Conservation (phyloP, 2,113 vertebrate species). For the Sinosuthora webbiana region DNA sequence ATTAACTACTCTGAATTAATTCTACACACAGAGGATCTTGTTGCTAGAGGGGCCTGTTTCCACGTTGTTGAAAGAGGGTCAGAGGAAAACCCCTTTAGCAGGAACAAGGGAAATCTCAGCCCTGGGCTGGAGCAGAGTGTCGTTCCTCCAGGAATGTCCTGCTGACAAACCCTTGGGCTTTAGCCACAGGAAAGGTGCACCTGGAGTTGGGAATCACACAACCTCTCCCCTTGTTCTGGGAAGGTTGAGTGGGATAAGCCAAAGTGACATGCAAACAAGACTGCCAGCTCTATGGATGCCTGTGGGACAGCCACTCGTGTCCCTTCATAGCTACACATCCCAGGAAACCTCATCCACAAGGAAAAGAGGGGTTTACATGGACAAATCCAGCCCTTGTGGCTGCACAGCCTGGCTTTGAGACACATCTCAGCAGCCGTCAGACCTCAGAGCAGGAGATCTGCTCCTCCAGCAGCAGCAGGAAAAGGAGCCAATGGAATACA, state of each 20-base stretch:
- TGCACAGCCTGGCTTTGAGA: background rate
- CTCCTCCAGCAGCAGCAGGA: background rate
- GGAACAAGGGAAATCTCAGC: background rate
- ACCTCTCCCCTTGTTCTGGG: background rate
- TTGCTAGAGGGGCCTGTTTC: background rate
- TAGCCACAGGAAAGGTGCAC: background rate
- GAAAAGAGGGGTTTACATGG: background rate
- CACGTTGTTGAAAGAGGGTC: background rate
- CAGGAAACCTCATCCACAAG: background rate
- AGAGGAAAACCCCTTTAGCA: background rate
- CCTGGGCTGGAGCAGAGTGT: fast-evolving
- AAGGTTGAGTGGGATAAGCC: background rate
- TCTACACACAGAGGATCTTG: background rate
- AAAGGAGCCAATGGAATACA: background rate
- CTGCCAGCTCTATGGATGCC: background rate
- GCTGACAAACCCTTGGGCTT: background rate
- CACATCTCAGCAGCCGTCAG: background rate
- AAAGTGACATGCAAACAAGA: background rate
- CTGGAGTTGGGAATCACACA: fast-evolving
- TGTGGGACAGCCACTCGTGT: fast-evolving
- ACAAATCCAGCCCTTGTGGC: fast-evolving
- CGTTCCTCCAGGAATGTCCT: background rate
- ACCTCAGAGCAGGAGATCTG: background rate
- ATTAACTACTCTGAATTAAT: constrained; percentile 38
- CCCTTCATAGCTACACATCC: background rate